These are phyloP conservation scores for Leptopilina syphax DNA, from an alignment of 2,888 invertebrate species.

Conservation along the genomic window DNA sequence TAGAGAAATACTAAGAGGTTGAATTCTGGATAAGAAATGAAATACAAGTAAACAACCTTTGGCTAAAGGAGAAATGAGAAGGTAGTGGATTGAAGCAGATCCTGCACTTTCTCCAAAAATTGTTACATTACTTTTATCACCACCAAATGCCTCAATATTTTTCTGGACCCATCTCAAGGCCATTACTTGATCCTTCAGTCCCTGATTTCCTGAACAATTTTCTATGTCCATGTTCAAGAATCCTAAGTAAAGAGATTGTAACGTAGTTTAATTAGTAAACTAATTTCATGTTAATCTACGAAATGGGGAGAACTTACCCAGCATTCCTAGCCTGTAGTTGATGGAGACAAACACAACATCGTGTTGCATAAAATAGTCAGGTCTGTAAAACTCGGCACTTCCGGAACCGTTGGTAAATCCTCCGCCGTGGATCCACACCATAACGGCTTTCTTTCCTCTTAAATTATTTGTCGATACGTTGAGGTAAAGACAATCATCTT, in stretches of 20 bases:
- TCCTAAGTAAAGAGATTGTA: conserved; percentile 50
- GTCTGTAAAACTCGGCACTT: conserved; percentile 47
- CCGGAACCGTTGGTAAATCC: conserved; percentile 54
- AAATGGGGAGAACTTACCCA: conserved; percentile 51
- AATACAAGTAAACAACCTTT: conserved; percentile 58
- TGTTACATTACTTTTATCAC: conserved; percentile 67
- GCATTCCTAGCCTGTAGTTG: conserved; percentile 58
- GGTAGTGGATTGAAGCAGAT: conserved; percentile 54
- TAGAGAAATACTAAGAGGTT: too few species aligned
- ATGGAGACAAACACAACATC: conserved; percentile 60
- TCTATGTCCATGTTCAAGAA: conserved; percentile 67
- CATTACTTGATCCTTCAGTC: conserved; percentile 66
- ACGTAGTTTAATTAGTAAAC: too few species aligned
- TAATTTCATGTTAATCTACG: not conserved
- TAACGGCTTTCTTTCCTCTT: conserved; percentile 55
- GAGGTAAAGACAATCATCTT: conserved; percentile 62
- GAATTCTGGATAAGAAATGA: too few species aligned
- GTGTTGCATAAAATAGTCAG: conserved; percentile 60
- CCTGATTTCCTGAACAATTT: conserved; percentile 67
- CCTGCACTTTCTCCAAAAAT: conserved; percentile 67
- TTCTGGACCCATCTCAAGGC: conserved; percentile 67
- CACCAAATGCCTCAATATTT: conserved; percentile 67
- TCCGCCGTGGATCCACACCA: conserved; percentile 65
- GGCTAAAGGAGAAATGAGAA: conserved; percentile 61
- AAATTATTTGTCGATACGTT: conserved; percentile 57